Evolutionary conservation across 1,140 invertebrate species (phyloP), one percentile per base, ranked within the genome.

Genomic region (Drosophila lini): DNA sequence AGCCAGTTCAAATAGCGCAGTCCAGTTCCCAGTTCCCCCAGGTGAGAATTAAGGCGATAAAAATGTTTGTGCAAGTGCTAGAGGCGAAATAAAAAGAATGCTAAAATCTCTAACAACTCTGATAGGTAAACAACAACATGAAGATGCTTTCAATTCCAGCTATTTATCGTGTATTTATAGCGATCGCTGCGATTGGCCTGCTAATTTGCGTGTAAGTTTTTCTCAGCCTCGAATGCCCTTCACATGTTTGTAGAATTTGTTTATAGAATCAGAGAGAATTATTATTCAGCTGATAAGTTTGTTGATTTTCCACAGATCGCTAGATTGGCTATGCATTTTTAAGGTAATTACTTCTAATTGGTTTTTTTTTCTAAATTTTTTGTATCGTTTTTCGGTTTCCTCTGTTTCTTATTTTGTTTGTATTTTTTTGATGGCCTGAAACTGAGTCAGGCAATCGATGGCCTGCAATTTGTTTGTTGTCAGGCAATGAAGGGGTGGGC

Each of bases 401-500:
- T 25, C n/a, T 34, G 25, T 25, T 47, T 47, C 22, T 25, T 47
- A 44, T 22, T 44, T 25, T 5, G 28, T 10, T 31, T 50, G 13
- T 16, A 13, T 44, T 41, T 47, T 34, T 50, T 40, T 38, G 38
- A 74, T 74, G 69, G 70, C 59, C 52, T 36, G 61, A 55, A 69
- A 69, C 62, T 45, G 65, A 69, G 65, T 53, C 70, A 44, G 56
- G 48, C 62, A 77, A 77, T 77, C 74, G 74, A 77, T 77, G 56
- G 61, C 74, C 61, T 76, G 74, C 74, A 76, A 59, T 60, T 58
- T 67, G 53, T 67, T 76, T 76, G 40, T 77, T 68, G 74, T 67
- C 61, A 68, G 73, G 61, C 73, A 32, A 69, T 69, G 47, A 31
- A 38, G 28, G 22, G 65, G 65, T 65, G 65, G 60, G 31, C 60